These are phyloP conservation scores for Agriopis marginaria DNA, from an alignment of 2,888 invertebrate species.

Conservation along the genomic window DNA sequence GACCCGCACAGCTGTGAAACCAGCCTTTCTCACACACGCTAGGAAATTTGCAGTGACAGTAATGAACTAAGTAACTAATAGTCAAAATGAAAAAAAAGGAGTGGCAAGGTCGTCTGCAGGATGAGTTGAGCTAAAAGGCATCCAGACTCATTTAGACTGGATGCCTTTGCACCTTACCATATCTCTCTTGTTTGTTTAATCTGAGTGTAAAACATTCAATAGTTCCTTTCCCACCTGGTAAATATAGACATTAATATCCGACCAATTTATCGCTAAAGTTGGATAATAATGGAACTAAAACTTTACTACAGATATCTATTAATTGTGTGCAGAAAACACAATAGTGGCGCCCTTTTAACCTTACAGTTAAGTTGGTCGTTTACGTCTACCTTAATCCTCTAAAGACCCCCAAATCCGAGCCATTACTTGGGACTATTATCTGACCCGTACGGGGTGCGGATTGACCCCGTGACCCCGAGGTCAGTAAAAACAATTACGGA, in stretches of 20 bases:
- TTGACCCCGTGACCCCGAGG: conserved; percentile 33
- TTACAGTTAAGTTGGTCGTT: background rate
- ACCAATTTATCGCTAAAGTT: too few relatives aligned
- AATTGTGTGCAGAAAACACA: background rate
- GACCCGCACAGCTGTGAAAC: too few relatives aligned
- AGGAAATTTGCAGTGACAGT: too few relatives aligned
- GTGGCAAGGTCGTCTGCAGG: too few relatives aligned
- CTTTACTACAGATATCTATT: background rate
- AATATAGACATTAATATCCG: background rate
- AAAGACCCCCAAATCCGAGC: conserved; percentile 28
- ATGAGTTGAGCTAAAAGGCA: too few relatives aligned
- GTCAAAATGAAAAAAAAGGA: too few relatives aligned
- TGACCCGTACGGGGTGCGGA: conserved; percentile 41
- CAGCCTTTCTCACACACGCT: too few relatives aligned
- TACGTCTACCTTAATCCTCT: conserved; percentile 15
- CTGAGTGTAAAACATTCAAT: background rate
- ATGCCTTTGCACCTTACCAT: too few relatives aligned
- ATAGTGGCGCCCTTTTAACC: background rate
- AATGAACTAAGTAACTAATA: too few relatives aligned
- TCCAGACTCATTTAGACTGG: too few relatives aligned
- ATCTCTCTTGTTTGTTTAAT: too few relatives aligned
- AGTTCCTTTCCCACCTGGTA: background rate
- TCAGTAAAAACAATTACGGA: conserved; percentile 49
- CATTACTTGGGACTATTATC: conserved; percentile 32
- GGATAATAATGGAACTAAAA: background rate